Conservation (phyloP, 2,797 vertebrate genomes). For the Cynopterus sphinx region DNA sequence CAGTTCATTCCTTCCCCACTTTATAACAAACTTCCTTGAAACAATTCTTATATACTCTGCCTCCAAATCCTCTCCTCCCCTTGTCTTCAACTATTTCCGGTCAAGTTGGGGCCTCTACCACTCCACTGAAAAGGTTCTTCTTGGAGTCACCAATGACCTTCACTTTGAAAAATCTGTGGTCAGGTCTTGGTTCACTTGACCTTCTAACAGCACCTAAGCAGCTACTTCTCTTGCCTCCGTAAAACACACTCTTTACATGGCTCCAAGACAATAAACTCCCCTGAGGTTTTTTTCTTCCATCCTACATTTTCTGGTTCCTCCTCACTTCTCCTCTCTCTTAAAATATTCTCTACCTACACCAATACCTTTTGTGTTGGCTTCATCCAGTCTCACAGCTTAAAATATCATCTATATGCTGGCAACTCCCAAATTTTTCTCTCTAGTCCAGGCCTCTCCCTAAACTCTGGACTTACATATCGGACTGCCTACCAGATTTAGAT, state of each 20-base stretch:
- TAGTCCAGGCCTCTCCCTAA: background rate
- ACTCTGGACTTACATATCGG: background rate
- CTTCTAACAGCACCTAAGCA: background rate
- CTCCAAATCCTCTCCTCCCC: background rate
- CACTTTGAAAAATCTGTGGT: background rate
- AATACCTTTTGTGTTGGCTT: background rate
- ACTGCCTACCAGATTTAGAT: background rate
- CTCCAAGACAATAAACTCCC: background rate
- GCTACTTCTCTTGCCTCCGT: background rate
- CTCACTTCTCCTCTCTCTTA: slow-evolving; percentile 13
- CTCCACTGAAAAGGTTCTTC: background rate
- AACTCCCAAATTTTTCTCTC: background rate
- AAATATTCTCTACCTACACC: background rate
- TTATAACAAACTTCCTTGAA: background rate
- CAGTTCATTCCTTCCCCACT: background rate
- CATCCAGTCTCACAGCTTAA: background rate
- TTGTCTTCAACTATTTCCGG: background rate
- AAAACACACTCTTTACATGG: background rate
- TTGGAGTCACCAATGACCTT: background rate
- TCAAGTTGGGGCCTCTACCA: background rate
- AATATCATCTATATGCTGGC: background rate
- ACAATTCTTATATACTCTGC: background rate
- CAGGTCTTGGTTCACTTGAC: background rate
- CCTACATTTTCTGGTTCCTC: background rate
- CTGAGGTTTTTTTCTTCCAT: background rate